Conservation (phyloP, 2,888 invertebrate genomes). For the Heliconius aoede region DNA sequence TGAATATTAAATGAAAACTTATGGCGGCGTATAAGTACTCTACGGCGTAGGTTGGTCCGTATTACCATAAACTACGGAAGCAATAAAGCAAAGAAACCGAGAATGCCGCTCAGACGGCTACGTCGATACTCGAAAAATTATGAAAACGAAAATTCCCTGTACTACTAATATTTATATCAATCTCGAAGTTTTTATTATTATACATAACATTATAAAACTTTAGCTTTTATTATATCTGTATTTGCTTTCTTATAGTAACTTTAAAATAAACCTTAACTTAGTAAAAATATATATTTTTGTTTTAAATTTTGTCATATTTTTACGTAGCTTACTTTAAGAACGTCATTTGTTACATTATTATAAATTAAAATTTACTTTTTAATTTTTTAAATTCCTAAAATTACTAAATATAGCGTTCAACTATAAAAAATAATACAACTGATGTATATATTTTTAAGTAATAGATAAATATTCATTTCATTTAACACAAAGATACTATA, state of each 20-base stretch:
- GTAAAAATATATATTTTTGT: too few species aligned
- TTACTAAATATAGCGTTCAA: neutral
- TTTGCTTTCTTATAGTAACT: too few species aligned
- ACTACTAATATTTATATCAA: constrained; percentile 13
- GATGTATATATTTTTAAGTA: neutral
- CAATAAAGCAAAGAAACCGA: constrained; percentile 64
- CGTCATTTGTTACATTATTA: too few species aligned
- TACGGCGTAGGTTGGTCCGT: constrained; percentile 48
- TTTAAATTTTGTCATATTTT: too few species aligned
- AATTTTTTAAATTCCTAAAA: too few species aligned
- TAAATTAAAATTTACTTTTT: too few species aligned
- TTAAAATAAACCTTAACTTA: too few species aligned
- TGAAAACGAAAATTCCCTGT: constrained; percentile 50
- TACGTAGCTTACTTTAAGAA: too few species aligned
- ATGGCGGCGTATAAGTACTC: constrained; percentile 19
- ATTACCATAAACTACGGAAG: constrained; percentile 77
- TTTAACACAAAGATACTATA: neutral
- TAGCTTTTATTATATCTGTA: neutral
- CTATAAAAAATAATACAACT: too few species aligned
- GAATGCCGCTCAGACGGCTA: constrained; percentile 63
- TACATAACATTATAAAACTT: neutral
- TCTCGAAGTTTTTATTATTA: neutral
- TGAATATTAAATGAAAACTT: constrained; percentile 7
- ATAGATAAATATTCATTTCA: constrained; percentile 1
- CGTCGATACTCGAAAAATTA: constrained; percentile 61